A percentile compares a stretch with the other conserved stretches of the same genome.
These are phyloP conservation scores for Nemoura dubitans DNA, from an alignment of 2,888 invertebrate species.

Conservation along the genomic window DNA sequence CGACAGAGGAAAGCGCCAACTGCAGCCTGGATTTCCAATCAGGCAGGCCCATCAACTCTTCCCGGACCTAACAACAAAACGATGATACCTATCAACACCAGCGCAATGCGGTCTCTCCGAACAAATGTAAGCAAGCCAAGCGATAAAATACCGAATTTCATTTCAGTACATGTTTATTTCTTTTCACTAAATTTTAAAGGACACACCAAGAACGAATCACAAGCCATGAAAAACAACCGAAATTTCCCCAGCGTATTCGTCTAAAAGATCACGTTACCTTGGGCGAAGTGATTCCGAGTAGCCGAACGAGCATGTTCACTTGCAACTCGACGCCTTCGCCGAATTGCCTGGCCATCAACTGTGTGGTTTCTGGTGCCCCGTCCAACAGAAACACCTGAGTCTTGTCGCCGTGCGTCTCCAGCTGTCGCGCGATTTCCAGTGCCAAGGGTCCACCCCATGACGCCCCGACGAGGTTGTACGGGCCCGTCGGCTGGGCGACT, in stretches of 20 bases:
- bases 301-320: conserved; percentile 35
- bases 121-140: too few species aligned
- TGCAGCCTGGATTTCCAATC: conserved; percentile 35
- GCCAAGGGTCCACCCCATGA: conserved; percentile 69
- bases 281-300: conserved; percentile 25
- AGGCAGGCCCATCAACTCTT: conserved; percentile 21
- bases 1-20: not conserved
- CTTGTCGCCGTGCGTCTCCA: conserved; percentile 55
- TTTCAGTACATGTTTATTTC: too few species aligned
- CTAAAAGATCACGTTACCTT: not conserved
- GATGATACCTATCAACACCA: too few species aligned
- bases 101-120: too few species aligned
- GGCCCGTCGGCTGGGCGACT: conserved; percentile 60
- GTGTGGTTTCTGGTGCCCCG: conserved; percentile 43
- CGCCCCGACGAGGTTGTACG: conserved; percentile 67
- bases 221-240: conserved; percentile 52
- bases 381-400: conserved; percentile 48
- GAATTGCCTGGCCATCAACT: conserved; percentile 3
- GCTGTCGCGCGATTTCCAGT: conserved; percentile 66
- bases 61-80: conserved; percentile 19
- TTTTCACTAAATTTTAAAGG: too few species aligned
- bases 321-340: conserved; percentile 24
- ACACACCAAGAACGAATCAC: too few species aligned
- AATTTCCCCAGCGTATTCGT: conserved; percentile 18
- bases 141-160: too few species aligned